A percentile compares a stretch with the other conserved stretches of the same genome.
phyloP scores from a whole-genome alignment of 2,797 vertebrate genomes.

The Mareca strepera region DNA sequence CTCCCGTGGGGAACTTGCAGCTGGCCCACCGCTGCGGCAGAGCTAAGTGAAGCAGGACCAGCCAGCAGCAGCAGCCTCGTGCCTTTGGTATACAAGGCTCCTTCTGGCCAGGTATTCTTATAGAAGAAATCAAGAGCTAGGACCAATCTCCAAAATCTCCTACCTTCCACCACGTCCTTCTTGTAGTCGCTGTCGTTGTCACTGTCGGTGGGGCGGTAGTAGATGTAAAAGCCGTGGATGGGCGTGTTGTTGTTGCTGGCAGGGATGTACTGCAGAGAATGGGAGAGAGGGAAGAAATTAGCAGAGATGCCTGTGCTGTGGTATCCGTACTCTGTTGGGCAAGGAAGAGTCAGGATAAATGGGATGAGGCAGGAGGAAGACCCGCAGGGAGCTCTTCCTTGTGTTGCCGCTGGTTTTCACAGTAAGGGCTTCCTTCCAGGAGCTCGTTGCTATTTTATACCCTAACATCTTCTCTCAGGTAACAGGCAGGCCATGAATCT shows the following conservation, averaged over 20 bases:
- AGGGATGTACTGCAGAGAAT: conserved; percentile 85
- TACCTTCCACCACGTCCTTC: conserved; percentile 95
- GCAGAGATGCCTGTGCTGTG: not conserved
- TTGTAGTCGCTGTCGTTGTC: conserved; percentile 99
- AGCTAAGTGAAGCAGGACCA: not conserved
- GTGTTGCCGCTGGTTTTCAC: not conserved
- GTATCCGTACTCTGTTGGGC: not conserved
- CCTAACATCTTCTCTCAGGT: not conserved
- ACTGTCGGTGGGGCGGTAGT: conserved; percentile 97
- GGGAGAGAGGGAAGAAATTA: conserved; percentile 31
- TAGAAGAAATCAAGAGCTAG: not conserved
- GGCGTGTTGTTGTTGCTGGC: conserved; percentile 95
- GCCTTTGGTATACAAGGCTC: not conserved
- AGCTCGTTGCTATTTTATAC: not conserved
- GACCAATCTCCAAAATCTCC: not conserved
- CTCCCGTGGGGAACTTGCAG: not conserved
- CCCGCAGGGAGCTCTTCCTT: not conserved
- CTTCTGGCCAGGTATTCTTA: not conserved
- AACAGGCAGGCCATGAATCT: not conserved
- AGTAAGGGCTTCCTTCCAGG: not conserved
- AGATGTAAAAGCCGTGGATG: conserved; percentile 98
- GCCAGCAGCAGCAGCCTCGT: not conserved
- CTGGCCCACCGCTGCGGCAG: not conserved
- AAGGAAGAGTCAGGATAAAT: not conserved
- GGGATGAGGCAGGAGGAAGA: not conserved